phyloP scores from a whole-genome alignment of 2,113 vertebrate genomes.

The Capreolus pygargus region DNA sequence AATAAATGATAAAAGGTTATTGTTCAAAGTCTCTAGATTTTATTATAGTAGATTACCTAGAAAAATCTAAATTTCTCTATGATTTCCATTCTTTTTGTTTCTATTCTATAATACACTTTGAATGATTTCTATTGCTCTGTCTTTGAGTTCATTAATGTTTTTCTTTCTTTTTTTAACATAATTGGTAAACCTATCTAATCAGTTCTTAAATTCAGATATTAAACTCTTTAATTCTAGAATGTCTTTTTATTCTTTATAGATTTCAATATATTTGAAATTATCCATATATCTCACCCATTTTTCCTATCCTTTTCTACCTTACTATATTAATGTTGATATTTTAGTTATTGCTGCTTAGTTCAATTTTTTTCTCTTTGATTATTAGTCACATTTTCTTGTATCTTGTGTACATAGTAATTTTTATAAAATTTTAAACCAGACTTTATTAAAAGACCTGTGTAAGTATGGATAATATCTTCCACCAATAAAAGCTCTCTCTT shows the following conservation, averaged over 20 bases:
- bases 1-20: neutral
- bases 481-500: neutral
- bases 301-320: neutral
- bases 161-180: neutral
- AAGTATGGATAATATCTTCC: neutral
- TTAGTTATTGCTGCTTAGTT: neutral
- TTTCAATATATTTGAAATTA: neutral
- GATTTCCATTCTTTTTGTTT: neutral
- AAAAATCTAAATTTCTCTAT: neutral
- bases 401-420: neutral
- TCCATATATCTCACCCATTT: neutral
- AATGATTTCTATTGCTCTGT: neutral
- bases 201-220: neutral
- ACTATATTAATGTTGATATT: neutral
- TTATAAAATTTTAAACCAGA: neutral
- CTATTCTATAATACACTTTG: neutral
- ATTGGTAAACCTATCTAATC: neutral
- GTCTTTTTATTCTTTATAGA: neutral
- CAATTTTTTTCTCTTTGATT: neutral
- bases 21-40: neutral
- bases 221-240: neutral
- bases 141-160: neutral
- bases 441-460: neutral
- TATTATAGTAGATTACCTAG: neutral
- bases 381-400: neutral